Base-by-base conservation (phyloP, 92 coral and sea anemone genomes). In the Palythoa grandis region DNA sequence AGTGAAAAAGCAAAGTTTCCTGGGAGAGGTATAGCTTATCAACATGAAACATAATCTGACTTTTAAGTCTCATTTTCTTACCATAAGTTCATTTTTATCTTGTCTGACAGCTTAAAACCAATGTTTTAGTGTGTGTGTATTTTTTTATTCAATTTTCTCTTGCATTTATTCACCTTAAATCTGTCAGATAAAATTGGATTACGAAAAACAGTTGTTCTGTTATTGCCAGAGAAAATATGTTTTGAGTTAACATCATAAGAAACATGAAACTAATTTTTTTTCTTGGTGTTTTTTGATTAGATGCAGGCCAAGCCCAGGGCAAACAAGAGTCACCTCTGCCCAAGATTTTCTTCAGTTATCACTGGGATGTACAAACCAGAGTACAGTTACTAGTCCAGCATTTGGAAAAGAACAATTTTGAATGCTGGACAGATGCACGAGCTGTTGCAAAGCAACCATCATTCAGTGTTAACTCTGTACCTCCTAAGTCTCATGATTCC, bases 311-410 rank as follows among this genome's bases (percentile, higher is more conserved):
- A 12, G 52, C 70, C 52, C 82, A 80, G 52, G 79, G 43, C n/a
- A 39, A 52, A n/a, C 79, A 76, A 4, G 60, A 61, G n/a, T 88
- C 89, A 58, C 73, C 91, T 6, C 87, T 79, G 5, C 88, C 98
- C 71, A 94, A 88, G 88, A 85, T 96, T 57, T 96, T 91, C 82
- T 85, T 96, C 48, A 96, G 98, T 77, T 92, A 96, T 79, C 98
- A 96, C 89, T 94, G 98, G 98, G 98, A 96, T 74, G 92, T 94
- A 77, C 98, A 96, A 69, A 95, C 83, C 67, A 94, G 91, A 83
- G 98, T 94, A 11, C 89, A 87, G 19, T 35, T 70, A 48, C 88
- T 96, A 35, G 94, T 89, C 4, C 92, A 96, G 72, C 90, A 87
- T 38, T 87, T 96, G 80, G 96, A 94, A 70, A 92, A 89, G 76